These are phyloP conservation scores for Serranus cabrilla DNA, from an alignment of 2,797 vertebrate genomes.

Conservation along the genomic window DNA sequence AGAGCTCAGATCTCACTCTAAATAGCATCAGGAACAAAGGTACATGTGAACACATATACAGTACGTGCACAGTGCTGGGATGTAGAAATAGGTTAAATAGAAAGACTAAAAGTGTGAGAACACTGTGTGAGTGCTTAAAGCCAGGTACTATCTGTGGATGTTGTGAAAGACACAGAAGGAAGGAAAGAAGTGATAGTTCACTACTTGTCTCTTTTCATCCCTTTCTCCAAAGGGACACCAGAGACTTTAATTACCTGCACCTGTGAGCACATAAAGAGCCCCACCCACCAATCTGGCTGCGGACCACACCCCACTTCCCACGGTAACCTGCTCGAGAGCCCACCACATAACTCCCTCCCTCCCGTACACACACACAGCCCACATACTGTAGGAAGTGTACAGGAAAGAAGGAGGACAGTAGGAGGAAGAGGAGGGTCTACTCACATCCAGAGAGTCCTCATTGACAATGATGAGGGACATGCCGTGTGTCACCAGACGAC, in stretches of 20 bases:
- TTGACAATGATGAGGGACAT: constrained; percentile 98
- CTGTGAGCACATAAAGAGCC: constrained; percentile 83
- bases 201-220: constrained; percentile 74
- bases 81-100: constrained; percentile 4
- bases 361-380: constrained; percentile 26
- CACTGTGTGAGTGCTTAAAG: not conserved
- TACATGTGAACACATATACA: not conserved
- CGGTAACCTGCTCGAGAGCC: constrained; percentile 66
- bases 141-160: not conserved
- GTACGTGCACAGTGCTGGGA: constrained; percentile 2
- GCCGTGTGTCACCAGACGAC: constrained; percentile 94
- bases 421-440: constrained; percentile 74
- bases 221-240: constrained; percentile 81
- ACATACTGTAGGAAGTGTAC: constrained; percentile 27
- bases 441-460: constrained; percentile 98
- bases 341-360: constrained; percentile 21
- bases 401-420: not conserved
- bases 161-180: constrained; percentile 12
- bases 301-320: constrained; percentile 83
- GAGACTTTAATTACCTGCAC: constrained; percentile 87
- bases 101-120: constrained; percentile 3
- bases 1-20: constrained; percentile 27
- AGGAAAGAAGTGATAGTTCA: constrained; percentile 47
- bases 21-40: constrained; percentile 16
- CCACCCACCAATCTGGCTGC: constrained; percentile 77